These are phyloP conservation scores for Platysteira castanea DNA, from an alignment of 2,113 vertebrate genomes.

Conservation along the genomic window DNA sequence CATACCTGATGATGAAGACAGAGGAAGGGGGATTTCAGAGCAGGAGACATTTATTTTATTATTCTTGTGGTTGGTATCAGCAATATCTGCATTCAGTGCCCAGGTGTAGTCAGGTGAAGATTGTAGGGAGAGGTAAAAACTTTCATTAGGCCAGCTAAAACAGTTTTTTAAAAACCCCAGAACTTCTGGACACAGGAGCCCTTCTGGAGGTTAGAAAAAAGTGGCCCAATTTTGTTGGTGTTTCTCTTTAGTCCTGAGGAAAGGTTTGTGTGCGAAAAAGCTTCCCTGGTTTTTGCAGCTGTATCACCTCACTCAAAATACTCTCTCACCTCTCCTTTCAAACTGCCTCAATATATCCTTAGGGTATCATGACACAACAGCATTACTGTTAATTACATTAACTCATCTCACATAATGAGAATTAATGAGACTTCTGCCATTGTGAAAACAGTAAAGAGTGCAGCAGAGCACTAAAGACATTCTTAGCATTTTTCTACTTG, in stretches of 20 bases:
- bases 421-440: conserved; percentile 21
- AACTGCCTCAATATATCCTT: neutral
- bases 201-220: neutral
- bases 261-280: neutral
- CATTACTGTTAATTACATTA: conserved; percentile 22
- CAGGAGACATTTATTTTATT: neutral
- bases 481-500: neutral
- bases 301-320: neutral
- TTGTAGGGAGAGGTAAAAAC: neutral
- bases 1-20: neutral
- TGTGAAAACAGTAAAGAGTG: neutral
- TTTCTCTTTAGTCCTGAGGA: neutral
- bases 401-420: conserved; percentile 28
- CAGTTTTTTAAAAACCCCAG: fast-evolving
- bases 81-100: neutral
- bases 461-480: neutral
- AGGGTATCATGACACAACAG: neutral
- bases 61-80: neutral
- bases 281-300: neutral
- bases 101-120: neutral
- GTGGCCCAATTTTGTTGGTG: neutral
- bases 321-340: neutral
- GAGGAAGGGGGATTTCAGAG: neutral
- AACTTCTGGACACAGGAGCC: neutral
- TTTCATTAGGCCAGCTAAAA: neutral